phyloP scores from a whole-genome alignment of 2,113 vertebrate species.

The Calidris pygmaea region DNA sequence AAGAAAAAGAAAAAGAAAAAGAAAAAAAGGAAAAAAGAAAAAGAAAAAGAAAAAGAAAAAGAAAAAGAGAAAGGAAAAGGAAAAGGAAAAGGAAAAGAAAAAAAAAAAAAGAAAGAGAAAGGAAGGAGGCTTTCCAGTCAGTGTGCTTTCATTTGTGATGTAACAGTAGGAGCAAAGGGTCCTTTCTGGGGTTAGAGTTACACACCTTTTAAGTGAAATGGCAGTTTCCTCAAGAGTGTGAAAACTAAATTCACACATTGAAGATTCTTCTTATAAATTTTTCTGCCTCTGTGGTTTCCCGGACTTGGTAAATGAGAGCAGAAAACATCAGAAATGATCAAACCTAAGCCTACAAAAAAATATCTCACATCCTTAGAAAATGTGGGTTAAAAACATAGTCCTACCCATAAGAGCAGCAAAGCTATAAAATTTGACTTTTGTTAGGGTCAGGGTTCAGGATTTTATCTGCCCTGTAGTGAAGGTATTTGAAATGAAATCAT shows the following conservation, averaged over 20 bases:
- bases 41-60: background rate
- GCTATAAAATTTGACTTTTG: background rate
- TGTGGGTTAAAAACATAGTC: background rate
- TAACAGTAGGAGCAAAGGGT: background rate
- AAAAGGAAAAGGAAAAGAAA: too few species aligned
- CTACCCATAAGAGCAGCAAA: background rate
- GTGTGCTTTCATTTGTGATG: background rate
- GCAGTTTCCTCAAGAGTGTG: background rate
- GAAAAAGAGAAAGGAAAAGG: too few species aligned
- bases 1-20: too few species aligned
- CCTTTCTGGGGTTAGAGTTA: background rate
- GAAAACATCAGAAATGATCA: background rate
- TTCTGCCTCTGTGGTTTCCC: background rate
- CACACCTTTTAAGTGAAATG: background rate
- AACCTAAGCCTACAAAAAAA: background rate
- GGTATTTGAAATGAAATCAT: background rate
- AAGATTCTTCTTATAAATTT: background rate
- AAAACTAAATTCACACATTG: background rate
- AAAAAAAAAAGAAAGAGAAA: too few species aligned
- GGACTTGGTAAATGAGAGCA: background rate
- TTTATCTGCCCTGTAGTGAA: background rate
- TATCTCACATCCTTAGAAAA: background rate
- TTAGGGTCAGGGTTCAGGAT: background rate
- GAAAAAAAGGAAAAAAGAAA: too few species aligned
- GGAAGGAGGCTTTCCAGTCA: background rate